Base-by-base conservation (phyloP, 2,797 vertebrate genomes). In the Anguilla anguilla region DNA sequence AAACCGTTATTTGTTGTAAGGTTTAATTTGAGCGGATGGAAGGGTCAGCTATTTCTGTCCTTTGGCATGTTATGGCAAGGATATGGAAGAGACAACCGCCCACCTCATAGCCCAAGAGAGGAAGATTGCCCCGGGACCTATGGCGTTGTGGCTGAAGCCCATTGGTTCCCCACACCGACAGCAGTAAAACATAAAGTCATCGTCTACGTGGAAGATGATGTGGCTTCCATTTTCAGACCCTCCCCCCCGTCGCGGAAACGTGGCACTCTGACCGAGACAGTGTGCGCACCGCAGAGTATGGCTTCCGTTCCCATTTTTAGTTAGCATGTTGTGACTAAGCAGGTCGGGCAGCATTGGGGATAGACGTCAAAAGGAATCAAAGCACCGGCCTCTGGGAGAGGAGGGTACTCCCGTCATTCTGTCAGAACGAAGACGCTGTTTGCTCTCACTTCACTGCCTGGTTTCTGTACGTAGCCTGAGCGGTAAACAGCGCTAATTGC, bases 121-220 rank as follows among this genome's bases (percentile, higher is more conserved):
- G 93, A 90, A 92, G 91, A 93, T 91, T 92, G 92, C 92, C 92
- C 81, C 93, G 90, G 88, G 92, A 90, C 89, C 90, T 93, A 86
- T 95, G 90, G 94, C 95, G 3, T 94, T 91, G 92, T 93, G 94
- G 95, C 94, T 88, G 11, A 93, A 87, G 92, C 67, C 85, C 92
- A 91, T 89, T 93, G 93, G 93, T 94, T 93, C 92, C 95, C 91
- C 91, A 91, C 92, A 94, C 95, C 95, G 92, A 95, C 94, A 93
- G 92, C 92, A 92, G 92, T 95, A 95, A 91, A 91, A 90, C 91
- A 89, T 96, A 92, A 94, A 93, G 92, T 90, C 59, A 31, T 67
- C 22, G 69, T 86, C 51, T 7, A 1, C 25, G 10, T 90, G 88
- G 55, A 93, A 94, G 93, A 95, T 93, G 93, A 92, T 89, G 89